phyloP scores from a whole-genome alignment of 2,888 invertebrate species.

The Chelonus formosanus region DNA sequence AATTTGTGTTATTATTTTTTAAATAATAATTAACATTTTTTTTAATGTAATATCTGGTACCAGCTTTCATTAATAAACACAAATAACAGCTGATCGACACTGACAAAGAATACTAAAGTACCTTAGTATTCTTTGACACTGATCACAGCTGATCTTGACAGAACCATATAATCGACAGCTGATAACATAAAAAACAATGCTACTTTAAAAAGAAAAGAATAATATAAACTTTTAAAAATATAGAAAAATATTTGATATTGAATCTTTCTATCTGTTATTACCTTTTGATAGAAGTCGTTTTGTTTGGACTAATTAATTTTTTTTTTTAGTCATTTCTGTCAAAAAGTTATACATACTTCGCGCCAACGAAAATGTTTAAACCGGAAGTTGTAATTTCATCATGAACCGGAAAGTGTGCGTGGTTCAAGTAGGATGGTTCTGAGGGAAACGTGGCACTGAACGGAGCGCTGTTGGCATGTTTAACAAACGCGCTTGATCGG shows the following conservation, averaged over 20 bases:
- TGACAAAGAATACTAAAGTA: too few relatives aligned
- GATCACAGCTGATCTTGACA: too few relatives aligned
- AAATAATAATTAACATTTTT: too few relatives aligned
- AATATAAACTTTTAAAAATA: too few relatives aligned
- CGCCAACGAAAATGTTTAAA: background rate
- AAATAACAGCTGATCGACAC: too few relatives aligned
- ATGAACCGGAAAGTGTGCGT: conserved; percentile 46
- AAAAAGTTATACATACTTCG: conserved; percentile 2
- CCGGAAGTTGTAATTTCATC: conserved; percentile 26
- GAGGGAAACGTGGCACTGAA: conserved; percentile 57
- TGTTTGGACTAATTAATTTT: background rate
- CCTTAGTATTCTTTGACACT: too few relatives aligned
- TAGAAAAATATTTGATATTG: background rate
- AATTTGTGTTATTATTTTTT: background rate
- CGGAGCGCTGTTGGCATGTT: conserved; percentile 53
- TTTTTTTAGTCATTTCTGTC: background rate
- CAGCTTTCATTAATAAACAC: too few relatives aligned
- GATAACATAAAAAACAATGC: too few relatives aligned
- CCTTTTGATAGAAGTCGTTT: too few relatives aligned
- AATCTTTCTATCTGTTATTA: background rate
- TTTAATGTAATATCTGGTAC: too few relatives aligned
- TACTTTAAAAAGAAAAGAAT: too few relatives aligned
- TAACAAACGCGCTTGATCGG: conserved; percentile 33
- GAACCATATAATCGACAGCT: too few relatives aligned
- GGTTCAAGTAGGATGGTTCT: conserved; percentile 42